Percentiles rank a stretch among this genome's conserved stretches.
Evolutionary conservation across 2,888 invertebrate genomes (phyloP).

Genomic region (Torymus tubicola): DNA sequence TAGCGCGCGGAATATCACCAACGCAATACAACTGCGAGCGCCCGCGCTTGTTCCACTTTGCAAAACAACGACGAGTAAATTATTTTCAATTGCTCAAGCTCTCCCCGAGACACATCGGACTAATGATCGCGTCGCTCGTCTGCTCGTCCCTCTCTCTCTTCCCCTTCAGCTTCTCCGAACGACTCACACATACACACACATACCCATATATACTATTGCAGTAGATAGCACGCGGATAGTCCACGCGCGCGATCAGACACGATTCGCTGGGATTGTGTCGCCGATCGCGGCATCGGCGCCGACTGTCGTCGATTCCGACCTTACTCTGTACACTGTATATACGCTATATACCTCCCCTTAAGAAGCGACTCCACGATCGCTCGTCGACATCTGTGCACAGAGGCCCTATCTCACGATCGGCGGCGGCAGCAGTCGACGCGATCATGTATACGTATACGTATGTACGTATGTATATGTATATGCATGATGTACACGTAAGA

Average conservation of each 20-base stretch:
- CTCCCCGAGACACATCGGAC: constrained; percentile 49
- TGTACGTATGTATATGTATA: constrained; percentile 47
- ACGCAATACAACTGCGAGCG: neutral
- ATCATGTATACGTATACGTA: neutral
- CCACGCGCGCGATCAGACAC: constrained; percentile 33
- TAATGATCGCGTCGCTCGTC: constrained; percentile 52
- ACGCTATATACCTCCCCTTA: constrained; percentile 48
- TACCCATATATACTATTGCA: neutral
- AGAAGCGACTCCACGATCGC: constrained; percentile 45
- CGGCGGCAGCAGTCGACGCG: constrained; percentile 41
- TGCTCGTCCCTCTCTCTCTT: neutral
- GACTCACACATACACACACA: constrained; percentile 1
- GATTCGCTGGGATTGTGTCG: constrained; percentile 14
- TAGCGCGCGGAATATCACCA: too few species aligned
- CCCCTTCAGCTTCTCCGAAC: too few species aligned
- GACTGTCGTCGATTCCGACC: constrained; percentile 35
- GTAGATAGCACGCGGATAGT: too few species aligned
- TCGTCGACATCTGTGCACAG: constrained; percentile 50
- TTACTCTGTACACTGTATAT: neutral
- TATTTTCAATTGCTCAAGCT: constrained; percentile 58
- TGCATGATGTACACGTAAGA: constrained; percentile 54
- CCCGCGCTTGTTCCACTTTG: constrained; percentile 43
- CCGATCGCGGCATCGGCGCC: too few species aligned
- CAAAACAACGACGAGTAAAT: constrained; percentile 53
- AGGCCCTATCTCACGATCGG: constrained; percentile 70